Percentiles rank a stretch among this genome's conserved stretches.
Evolutionary conservation across 2,888 invertebrate genomes (phyloP).

Genomic region (Megamerina dolium): DNA sequence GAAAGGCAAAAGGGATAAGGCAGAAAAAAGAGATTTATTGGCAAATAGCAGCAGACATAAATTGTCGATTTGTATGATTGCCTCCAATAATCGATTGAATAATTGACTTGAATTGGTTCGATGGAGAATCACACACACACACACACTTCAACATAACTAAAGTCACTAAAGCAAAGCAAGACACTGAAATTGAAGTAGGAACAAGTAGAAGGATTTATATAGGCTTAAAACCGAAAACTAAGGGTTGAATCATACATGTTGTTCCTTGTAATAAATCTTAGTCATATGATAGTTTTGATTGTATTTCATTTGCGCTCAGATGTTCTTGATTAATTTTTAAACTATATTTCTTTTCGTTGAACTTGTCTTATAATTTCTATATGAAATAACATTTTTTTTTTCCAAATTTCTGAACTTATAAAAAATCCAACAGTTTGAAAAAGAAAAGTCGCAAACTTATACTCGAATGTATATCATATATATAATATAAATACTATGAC

Average conservation of each 20-base stretch:
- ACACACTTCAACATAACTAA: too few species aligned
- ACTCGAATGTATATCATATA: not conserved
- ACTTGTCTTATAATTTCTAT: constrained; percentile 1
- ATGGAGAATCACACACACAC: too few species aligned
- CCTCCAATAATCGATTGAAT: constrained; percentile 43
- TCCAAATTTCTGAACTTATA: too few species aligned
- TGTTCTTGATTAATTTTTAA: constrained; percentile 4
- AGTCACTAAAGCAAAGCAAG: too few species aligned
- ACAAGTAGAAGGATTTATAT: too few species aligned
- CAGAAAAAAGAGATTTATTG: constrained; percentile 41
- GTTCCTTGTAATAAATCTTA: constrained; percentile 15
- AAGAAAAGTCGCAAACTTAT: not conserved
- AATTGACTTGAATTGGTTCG: constrained; percentile 25
- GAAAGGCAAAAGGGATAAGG: not conserved
- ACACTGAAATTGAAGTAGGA: too few species aligned
- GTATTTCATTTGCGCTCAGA: too few species aligned
- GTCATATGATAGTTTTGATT: not conserved
- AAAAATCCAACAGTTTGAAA: too few species aligned
- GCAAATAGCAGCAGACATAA: constrained; percentile 32
- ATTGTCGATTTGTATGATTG: constrained; percentile 49
- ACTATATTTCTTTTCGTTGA: not conserved
- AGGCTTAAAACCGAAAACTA: too few species aligned
- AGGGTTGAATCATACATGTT: too few species aligned
- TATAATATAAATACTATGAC: not conserved
- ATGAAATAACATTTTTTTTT: too few species aligned